These are phyloP conservation scores for Geodia barretti DNA, from an alignment of 37 sponge, comb jelly and placozoan species.

Conservation along the genomic window DNA sequence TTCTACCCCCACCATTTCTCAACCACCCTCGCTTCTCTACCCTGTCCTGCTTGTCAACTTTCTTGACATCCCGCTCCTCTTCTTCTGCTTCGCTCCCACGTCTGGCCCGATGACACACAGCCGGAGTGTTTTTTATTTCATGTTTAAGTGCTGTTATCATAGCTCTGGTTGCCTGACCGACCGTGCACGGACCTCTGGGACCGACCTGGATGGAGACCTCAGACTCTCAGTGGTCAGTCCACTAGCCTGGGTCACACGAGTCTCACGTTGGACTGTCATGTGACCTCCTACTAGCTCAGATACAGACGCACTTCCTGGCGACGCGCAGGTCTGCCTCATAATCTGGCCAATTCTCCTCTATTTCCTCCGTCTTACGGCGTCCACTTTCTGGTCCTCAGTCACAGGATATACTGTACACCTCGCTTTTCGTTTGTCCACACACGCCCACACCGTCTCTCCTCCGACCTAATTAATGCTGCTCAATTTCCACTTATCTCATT, in stretches of 20 bases:
- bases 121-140: too few relatives aligned
- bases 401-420: slow-evolving; percentile 59
- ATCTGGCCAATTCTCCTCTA: slow-evolving; percentile 79
- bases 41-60: not conserved
- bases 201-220: slow-evolving; percentile 77
- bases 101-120: slow-evolving; percentile 86
- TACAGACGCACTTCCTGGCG: slow-evolving; percentile 80
- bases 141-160: too few relatives aligned
- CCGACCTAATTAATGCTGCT: too few relatives aligned
- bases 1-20: not conserved
- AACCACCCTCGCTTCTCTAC: not conserved
- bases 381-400: slow-evolving; percentile 85
- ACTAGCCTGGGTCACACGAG: not conserved
- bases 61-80: not conserved
- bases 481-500: too few relatives aligned
- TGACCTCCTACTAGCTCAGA: slow-evolving; percentile 13
- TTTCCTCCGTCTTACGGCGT: slow-evolving; percentile 73
- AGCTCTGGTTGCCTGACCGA: slow-evolving; percentile 80
- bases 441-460: too few relatives aligned
- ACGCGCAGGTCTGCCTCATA: slow-evolving; percentile 84
- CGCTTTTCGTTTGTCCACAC: not conserved
- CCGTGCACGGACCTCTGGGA: slow-evolving; percentile 93
- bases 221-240: slow-evolving; percentile 58
- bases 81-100: slow-evolving; percentile 51
- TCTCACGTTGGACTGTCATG: not conserved